Conservation (phyloP, 2,888 invertebrate genomes). For the Mongoloraphidia duomilia region DNA sequence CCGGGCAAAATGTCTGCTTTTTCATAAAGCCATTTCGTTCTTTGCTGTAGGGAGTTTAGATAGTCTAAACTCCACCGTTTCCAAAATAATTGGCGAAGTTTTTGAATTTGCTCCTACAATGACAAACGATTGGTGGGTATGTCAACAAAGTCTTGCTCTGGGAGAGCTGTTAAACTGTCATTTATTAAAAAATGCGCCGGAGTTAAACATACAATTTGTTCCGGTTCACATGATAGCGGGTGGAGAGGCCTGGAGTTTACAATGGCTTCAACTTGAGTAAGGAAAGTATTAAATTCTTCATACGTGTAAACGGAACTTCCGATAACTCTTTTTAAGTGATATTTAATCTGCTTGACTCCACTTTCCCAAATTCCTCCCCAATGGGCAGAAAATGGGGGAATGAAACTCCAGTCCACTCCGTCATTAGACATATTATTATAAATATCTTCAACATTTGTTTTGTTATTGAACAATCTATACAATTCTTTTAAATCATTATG, state of each 20-base stretch:
- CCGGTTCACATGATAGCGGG: conserved; percentile 8
- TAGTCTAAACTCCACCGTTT: conserved; percentile 10
- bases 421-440: too few relatives aligned
- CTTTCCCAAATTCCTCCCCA: conserved; percentile 20
- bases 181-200: conserved; percentile 9
- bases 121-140: conserved; percentile 2
- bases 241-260: conserved; percentile 15
- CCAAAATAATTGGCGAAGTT: conserved; percentile 10
- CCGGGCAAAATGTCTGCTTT: neutral
- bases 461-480: too few relatives aligned
- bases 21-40: conserved; percentile 6
- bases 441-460: too few relatives aligned
- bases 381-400: too few relatives aligned
- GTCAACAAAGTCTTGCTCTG: conserved; percentile 7
- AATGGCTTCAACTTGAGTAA: conserved; percentile 15
- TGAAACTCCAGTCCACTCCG: too few relatives aligned
- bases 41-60: conserved; percentile 6
- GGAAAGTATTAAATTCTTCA: conserved; percentile 15
- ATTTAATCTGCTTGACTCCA: conserved; percentile 17
- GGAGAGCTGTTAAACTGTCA: conserved; percentile 5
- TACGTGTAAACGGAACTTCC: conserved; percentile 14
- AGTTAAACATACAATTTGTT: conserved; percentile 5
- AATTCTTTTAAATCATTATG: neutral
- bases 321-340: conserved; percentile 16
- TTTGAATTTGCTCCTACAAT: conserved; percentile 8